Conservation (phyloP, 2,888 invertebrate species). For the Metallyticus violacea region DNA sequence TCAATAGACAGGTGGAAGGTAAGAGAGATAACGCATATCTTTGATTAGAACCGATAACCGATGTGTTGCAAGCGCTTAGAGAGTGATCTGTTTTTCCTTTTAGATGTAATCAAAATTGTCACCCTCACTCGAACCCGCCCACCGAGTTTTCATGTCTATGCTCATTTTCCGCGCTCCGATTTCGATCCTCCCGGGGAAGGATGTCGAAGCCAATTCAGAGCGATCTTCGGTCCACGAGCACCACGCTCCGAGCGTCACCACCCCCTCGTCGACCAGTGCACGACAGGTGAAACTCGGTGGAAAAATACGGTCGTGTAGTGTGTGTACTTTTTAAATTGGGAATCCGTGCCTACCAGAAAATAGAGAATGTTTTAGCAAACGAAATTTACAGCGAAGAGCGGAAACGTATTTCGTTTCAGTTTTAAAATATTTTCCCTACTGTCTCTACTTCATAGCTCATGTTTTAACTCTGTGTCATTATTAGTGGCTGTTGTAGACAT, state of each 20-base stretch:
- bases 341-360: neutral
- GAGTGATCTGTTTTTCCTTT: neutral
- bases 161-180: neutral
- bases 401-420: neutral
- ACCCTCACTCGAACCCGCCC: neutral
- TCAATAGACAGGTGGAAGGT: too few relatives aligned
- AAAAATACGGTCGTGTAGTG: neutral
- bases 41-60: neutral
- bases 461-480: neutral
- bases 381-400: neutral
- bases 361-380: neutral
- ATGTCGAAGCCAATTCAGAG: neutral
- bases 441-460: neutral
- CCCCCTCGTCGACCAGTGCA: neutral
- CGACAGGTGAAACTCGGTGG: neutral
- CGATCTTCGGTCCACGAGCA: neutral
- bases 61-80: neutral
- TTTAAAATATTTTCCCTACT: neutral
- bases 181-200: neutral
- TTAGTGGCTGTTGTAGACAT: neutral
- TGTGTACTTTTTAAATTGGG: neutral
- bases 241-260: too few relatives aligned
- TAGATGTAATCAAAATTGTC: neutral
- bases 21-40: too few relatives aligned
- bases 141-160: neutral